These are phyloP conservation scores for Elysia crispata DNA, from an alignment of 2,888 invertebrate species.

Conservation along the genomic window DNA sequence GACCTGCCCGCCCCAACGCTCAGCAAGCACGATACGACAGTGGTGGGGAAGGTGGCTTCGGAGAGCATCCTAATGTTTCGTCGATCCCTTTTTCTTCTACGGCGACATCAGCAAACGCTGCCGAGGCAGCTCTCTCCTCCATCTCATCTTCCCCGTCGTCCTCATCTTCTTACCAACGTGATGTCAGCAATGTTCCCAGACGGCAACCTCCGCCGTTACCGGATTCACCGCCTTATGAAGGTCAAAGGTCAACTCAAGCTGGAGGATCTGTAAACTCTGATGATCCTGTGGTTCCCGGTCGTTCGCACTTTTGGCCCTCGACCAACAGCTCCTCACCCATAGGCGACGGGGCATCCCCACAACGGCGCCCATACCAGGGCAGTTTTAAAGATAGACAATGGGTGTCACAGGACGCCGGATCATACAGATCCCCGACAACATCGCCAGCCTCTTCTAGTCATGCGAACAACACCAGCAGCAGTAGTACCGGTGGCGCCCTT, in stretches of 20 bases:
- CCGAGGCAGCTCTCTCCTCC: neutral
- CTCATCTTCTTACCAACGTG: neutral
- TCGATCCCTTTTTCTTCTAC: neutral
- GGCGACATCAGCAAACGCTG: neutral
- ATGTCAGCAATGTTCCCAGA: neutral
- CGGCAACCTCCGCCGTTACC: slow-evolving; percentile 11
- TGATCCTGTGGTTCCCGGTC: neutral
- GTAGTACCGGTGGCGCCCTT: neutral
- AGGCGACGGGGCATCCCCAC: neutral
- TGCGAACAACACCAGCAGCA: neutral
- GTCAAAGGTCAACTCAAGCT: neutral
- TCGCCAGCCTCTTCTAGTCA: slow-evolving; percentile 34
- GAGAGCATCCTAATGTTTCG: neutral
- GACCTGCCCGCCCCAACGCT: neutral
- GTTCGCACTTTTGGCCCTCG: neutral
- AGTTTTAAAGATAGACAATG: neutral
- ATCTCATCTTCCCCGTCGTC: slow-evolving; percentile 14
- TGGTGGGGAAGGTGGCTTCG: too few relatives aligned
- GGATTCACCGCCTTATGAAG: slow-evolving; percentile 10
- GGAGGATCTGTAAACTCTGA: neutral
- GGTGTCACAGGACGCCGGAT: neutral
- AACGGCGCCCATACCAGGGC: neutral
- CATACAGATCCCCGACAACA: neutral
- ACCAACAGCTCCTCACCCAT: slow-evolving; percentile 11
- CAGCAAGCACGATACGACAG: neutral